These are phyloP conservation scores for Coelopa frigida DNA, from an alignment of 1,140 invertebrate species.

Conservation along the genomic window DNA sequence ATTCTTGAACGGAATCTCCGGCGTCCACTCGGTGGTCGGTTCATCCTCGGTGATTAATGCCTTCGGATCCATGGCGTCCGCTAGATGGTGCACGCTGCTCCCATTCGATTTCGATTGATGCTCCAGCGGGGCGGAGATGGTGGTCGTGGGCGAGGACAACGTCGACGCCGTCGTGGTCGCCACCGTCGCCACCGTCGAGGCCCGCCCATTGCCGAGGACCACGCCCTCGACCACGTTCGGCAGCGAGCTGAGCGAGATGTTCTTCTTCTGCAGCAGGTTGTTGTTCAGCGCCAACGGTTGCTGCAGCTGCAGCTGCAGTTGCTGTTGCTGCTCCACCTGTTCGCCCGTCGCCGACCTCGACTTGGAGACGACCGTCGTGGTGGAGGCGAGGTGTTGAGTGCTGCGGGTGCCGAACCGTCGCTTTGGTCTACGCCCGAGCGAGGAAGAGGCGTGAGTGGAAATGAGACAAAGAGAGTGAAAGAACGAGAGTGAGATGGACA, in stretches of 20 bases:
- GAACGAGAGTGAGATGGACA: not conserved
- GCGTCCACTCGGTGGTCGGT: conserved; percentile 73
- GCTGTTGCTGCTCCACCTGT: conserved; percentile 19
- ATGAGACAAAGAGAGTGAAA: not conserved
- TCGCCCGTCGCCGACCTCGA: conserved; percentile 32
- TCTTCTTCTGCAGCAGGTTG: conserved; percentile 30
- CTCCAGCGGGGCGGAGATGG: conserved; percentile 22
- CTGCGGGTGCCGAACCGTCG: conserved; percentile 39
- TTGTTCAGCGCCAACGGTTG: conserved; percentile 14
- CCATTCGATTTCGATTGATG: conserved; percentile 27
- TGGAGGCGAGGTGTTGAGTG: conserved; percentile 28
- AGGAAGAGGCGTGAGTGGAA: not conserved
- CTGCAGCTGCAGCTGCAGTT: conserved; percentile 3
- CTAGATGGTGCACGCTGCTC: conserved; percentile 28
- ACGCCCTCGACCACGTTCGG: conserved; percentile 41
- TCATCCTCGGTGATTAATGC: conserved; percentile 61
- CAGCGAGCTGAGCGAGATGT: conserved; percentile 37
- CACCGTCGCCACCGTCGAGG: conserved; percentile 6
- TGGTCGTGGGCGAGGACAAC: conserved; percentile 34
- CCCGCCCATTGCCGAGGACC: conserved; percentile 19
- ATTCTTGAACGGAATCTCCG: conserved; percentile 87
- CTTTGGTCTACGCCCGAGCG: too few species aligned
- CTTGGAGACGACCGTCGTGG: conserved; percentile 23
- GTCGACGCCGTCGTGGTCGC: conserved; percentile 20
- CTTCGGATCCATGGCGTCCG: conserved; percentile 23